phyloP scores from a whole-genome alignment of 2,113 vertebrate genomes.

The Oxyura jamaicensis region DNA sequence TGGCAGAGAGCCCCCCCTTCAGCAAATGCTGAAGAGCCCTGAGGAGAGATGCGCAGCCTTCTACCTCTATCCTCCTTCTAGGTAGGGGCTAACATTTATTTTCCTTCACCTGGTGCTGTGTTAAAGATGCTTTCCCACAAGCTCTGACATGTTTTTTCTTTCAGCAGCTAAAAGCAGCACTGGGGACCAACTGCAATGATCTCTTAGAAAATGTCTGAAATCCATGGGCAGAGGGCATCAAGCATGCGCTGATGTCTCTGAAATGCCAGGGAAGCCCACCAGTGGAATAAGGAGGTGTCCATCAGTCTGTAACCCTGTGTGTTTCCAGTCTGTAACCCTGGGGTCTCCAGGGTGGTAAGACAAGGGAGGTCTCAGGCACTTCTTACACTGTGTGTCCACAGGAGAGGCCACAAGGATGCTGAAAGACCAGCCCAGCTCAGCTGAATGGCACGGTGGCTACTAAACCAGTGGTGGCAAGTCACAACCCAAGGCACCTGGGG shows the following conservation, averaged over 20 bases:
- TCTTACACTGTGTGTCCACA: neutral
- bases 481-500: neutral
- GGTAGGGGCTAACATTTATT: accelerated
- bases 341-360: neutral
- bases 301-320: neutral
- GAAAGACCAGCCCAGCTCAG: neutral
- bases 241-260: neutral
- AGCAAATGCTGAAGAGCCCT: neutral
- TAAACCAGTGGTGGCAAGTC: neutral
- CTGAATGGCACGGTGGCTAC: neutral
- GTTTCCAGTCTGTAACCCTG: neutral
- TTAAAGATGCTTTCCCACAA: neutral
- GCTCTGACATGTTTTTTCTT: neutral
- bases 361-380: neutral
- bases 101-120: neutral
- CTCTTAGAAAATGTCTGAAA: accelerated
- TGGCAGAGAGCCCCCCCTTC: neutral
- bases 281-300: neutral
- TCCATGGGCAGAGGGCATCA: neutral
- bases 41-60: accelerated
- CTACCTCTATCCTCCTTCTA: neutral
- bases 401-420: neutral
- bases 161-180: neutral
- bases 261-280: too few species aligned
- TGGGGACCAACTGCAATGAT: accelerated